Base-by-base conservation (phyloP, 2,797 vertebrate species). In the Peromyscus aztecus region DNA sequence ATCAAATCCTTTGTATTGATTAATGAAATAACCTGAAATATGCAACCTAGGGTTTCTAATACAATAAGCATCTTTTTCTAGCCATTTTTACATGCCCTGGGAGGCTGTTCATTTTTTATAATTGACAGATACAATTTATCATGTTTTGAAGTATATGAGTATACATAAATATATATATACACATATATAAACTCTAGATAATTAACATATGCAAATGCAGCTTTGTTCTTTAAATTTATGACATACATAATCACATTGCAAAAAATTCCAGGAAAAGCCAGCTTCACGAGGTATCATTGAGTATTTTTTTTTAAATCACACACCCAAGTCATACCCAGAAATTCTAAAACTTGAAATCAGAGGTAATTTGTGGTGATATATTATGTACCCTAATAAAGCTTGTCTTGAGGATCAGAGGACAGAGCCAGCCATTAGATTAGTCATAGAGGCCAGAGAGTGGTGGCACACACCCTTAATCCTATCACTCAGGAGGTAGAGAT, bases 311-410 rank as follows among this genome's bases (percentile, higher is more conserved):
- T 89, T 21, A 78, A 88, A 89, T 85, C 24, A 77, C 0, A 76
- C 12, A 52, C 14, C 40, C 24, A 73, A n/a, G 14, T 34, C 59
- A 71, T 46, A 46, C 29, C 10, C 46, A n/a, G 14, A 59, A 40
- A 91, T 89, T 71, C 31, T 49, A 31, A 92, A 40, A 27, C 21
- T 94, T 61, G 49, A 87, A 90, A 80, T 90, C 59, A 85, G 14
- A 21, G 0, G 9, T n/a, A 61, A 52, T 52, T 52, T 52, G 52
- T 52, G 52, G 52, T 52, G 52, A 14, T 52, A 52, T 14, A 52
- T 52, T 52, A 3, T 52, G 52, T 52, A 52, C 12, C 52, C 52
- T 52, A 52, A 52, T 52, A 52, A 52, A 52, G 13, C 52, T 52
- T 52, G 52, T 14, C 52, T 52, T 52, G 52, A 52, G 52, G 52